A percentile compares a stretch with the other conserved stretches of the same genome.
These are phyloP conservation scores for Chromoteleia sp. DNA, from an alignment of 2,888 invertebrate species.

Conservation along the genomic window DNA sequence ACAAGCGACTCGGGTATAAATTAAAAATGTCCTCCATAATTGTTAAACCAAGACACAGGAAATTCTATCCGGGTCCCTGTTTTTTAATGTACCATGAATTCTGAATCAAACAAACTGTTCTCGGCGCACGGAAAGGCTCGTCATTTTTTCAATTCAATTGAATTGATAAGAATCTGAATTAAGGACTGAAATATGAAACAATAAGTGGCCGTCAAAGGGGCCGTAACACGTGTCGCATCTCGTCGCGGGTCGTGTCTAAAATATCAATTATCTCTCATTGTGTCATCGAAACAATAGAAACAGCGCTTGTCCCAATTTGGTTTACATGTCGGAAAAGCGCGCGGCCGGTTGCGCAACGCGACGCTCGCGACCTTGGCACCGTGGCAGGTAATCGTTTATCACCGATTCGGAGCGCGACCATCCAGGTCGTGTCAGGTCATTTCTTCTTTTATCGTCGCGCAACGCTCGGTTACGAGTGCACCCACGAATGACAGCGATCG, in stretches of 20 bases:
- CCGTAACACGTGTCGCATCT: slow-evolving; percentile 13
- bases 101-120: too few species aligned
- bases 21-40: too few species aligned
- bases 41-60: too few species aligned
- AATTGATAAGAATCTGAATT: too few species aligned
- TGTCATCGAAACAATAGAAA: slow-evolving; percentile 30
- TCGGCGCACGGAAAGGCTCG: too few species aligned
- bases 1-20: too few species aligned
- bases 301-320: slow-evolving; percentile 12
- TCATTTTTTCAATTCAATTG: too few species aligned
- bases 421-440: slow-evolving; percentile 61
- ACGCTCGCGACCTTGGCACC: slow-evolving; percentile 51
- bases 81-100: too few species aligned
- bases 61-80: too few species aligned
- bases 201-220: slow-evolving; percentile 3
- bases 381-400: slow-evolving; percentile 58
- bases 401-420: slow-evolving; percentile 64
- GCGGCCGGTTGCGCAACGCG: slow-evolving; percentile 31
- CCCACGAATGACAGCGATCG: slow-evolving; percentile 54
- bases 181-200: neutral
- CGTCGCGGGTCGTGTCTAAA: slow-evolving; percentile 4
- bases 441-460: slow-evolving; percentile 55
- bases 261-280: slow-evolving; percentile 34
- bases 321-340: slow-evolving; percentile 51
- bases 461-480: slow-evolving; percentile 60